phyloP scores from a whole-genome alignment of 1,140 invertebrate genomes.

The Dolichoris vasculosae region DNA sequence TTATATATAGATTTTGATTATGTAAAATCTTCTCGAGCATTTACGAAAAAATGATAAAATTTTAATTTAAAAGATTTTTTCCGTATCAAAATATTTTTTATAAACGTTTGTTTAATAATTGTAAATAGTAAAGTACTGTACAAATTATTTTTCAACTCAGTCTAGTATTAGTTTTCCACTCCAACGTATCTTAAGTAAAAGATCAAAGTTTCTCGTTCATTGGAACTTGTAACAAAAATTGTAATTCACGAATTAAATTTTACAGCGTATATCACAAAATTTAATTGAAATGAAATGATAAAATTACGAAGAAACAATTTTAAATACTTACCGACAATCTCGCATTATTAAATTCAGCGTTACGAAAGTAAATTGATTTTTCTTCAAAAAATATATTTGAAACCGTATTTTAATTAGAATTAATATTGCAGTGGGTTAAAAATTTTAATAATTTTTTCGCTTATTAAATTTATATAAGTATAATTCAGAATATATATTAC shows the following conservation, averaged over 20 bases:
- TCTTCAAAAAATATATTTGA: not conserved
- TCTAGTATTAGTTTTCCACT: too few relatives aligned
- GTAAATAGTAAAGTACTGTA: too few relatives aligned
- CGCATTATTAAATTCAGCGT: not conserved
- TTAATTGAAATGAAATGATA: not conserved
- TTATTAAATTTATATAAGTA: too few relatives aligned
- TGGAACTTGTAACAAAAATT: not conserved
- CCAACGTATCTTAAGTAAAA: too few relatives aligned
- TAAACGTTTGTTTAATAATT: too few relatives aligned
- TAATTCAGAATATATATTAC: too few relatives aligned
- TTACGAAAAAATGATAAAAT: not conserved
- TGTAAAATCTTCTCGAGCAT: too few relatives aligned
- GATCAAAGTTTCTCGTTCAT: not conserved
- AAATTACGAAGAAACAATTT: not conserved
- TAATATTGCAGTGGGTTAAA: too few relatives aligned
- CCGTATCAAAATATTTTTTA: too few relatives aligned
- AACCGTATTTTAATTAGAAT: not conserved
- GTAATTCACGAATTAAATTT: not conserved
- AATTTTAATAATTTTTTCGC: too few relatives aligned
- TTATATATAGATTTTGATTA: not conserved
- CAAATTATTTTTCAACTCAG: too few relatives aligned
- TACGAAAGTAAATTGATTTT: too few relatives aligned
- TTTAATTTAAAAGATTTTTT: not conserved
- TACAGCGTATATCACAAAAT: not conserved
- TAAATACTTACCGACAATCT: not conserved